Evolutionary conservation across 2,888 invertebrate species (phyloP).

Genomic region (Meandrusa payeni): DNA sequence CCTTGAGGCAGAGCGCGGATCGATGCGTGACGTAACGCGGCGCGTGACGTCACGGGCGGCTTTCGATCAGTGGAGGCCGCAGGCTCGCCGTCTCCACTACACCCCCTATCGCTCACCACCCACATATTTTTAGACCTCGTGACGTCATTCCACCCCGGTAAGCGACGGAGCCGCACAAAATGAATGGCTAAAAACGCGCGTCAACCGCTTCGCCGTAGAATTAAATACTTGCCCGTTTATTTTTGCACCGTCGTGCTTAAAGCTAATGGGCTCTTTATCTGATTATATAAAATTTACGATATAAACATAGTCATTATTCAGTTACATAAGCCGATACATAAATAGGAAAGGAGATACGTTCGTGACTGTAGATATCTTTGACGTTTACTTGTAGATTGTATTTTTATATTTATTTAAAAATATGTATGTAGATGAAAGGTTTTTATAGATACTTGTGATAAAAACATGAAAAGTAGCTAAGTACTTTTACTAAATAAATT

Average conservation of each 20-base stretch:
- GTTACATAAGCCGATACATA: constrained; percentile 8
- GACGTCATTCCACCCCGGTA: constrained; percentile 63
- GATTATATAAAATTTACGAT: constrained; percentile 15
- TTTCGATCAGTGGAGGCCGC: constrained; percentile 55
- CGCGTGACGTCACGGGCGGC: constrained; percentile 68
- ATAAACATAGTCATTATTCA: constrained; percentile 4
- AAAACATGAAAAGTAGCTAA: too few relatives aligned
- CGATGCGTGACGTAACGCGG: constrained; percentile 70
- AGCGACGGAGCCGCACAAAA: constrained; percentile 43
- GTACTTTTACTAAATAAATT: too few relatives aligned
- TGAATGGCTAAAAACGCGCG: constrained; percentile 40
- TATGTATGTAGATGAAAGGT: too few relatives aligned
- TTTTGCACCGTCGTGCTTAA: constrained; percentile 19
- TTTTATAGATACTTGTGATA: too few relatives aligned
- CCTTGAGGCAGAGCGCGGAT: constrained; percentile 70
- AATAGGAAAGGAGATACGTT: constrained; percentile 16
- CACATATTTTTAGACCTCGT: constrained; percentile 67
- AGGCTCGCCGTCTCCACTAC: constrained; percentile 46
- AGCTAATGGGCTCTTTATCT: constrained; percentile 15
- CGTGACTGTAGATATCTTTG: constrained; percentile 4
- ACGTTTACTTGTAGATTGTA: too few relatives aligned
- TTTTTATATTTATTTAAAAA: too few relatives aligned
- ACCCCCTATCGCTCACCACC: constrained; percentile 55
- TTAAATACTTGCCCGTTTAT: constrained; percentile 19
- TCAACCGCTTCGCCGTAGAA: constrained; percentile 16